Base-by-base conservation (phyloP, 2,113 vertebrate species). In the Pundamilia nyererei region DNA sequence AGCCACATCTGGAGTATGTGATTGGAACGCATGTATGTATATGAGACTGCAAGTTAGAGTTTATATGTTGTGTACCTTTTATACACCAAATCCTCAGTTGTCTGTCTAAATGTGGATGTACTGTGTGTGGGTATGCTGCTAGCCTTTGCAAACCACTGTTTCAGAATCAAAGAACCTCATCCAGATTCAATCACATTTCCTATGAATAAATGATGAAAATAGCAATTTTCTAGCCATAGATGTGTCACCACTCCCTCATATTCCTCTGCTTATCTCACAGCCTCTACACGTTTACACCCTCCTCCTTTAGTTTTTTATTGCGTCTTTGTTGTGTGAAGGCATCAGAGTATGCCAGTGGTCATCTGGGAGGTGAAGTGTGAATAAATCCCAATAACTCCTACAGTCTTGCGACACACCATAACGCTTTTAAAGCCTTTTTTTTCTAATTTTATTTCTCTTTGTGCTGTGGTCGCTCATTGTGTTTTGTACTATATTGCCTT, bases 161-260 rank as follows among this genome's bases (percentile, higher is more conserved):
- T 75, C 5, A 83, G 70, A 87, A 84, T 92, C 89, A 84, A 54
- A 87, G 86, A 87, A 31, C 56, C 83, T 81, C 87, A 87, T 90
- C 85, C 56, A 83, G 86, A 92, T 92, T 93, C 94, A 93, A 91
- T 94, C 92, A 83, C 86, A 49, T 83, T 83, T 81, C 54, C 89
- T 72, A 95, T 95, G 95, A 95, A 95, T 95, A 94, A 94, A 92
- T 95, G 89, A 96, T 94, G 91, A 93, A 91, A 89, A 87, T 89
- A 92, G 87, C 82, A 88, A 38, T 92, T 89, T 91, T 87, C 77
- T 70, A 60, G 82, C 86, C 83, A 45, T 85, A 49, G 91, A 90
- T 53, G 82, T 91, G 90, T 91, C 91, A 85, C 89, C 80, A 12
- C 80, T 60, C 56, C 33, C 65, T 35, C 10, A 15, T 79, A 62